Evolutionary conservation across 2,888 invertebrate species (phyloP).

Genomic region (Eudemis profundana): DNA sequence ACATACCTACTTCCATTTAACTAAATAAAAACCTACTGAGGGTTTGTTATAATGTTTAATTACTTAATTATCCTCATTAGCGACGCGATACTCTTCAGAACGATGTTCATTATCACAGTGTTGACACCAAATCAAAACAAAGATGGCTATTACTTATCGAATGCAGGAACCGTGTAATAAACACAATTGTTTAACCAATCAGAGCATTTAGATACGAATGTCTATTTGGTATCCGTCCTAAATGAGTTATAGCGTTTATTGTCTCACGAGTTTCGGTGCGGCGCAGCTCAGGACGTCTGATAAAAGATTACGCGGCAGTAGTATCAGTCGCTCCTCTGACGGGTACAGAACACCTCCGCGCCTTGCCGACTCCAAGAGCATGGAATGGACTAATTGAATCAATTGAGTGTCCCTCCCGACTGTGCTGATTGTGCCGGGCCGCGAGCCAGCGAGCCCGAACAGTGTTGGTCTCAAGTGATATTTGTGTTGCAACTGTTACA

Average conservation of each 20-base stretch:
- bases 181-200: constrained; percentile 73
- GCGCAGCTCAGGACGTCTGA: constrained; percentile 68
- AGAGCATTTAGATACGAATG: constrained; percentile 69
- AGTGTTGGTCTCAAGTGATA: constrained; percentile 41
- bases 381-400: constrained; percentile 69
- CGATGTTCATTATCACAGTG: constrained; percentile 39
- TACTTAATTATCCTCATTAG: constrained; percentile 35
- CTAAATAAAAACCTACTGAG: not conserved
- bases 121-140: constrained; percentile 63
- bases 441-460: constrained; percentile 41
- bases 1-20: not conserved
- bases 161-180: constrained; percentile 63
- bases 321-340: constrained; percentile 74
- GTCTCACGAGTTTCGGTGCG: constrained; percentile 60
- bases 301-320: constrained; percentile 78
- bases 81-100: constrained; percentile 19
- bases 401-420: constrained; percentile 70
- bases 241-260: constrained; percentile 66
- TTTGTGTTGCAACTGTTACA: constrained; percentile 46
- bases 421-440: constrained; percentile 62
- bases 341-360: constrained; percentile 63
- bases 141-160: constrained; percentile 65
- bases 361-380: constrained; percentile 30
- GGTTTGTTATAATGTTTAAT: constrained; percentile 13
- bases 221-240: constrained; percentile 64